Evolutionary conservation across 2,888 invertebrate genomes (phyloP).

Genomic region (Tenthredo amoena): DNA sequence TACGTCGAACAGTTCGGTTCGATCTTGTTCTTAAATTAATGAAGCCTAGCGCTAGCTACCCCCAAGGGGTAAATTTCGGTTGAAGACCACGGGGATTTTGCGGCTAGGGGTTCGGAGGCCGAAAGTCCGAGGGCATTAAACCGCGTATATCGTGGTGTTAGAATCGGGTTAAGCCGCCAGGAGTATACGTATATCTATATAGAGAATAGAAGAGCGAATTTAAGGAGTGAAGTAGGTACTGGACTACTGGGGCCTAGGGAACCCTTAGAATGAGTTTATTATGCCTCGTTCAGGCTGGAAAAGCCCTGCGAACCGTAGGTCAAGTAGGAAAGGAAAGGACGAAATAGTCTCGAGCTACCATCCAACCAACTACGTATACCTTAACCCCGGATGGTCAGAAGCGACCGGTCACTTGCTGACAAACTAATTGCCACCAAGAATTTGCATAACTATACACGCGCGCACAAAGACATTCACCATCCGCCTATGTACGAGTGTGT

Average conservation of each 20-base stretch:
- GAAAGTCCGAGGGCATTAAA: conserved; percentile 25
- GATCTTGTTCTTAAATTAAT: conserved; percentile 18
- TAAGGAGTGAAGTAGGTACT: conserved; percentile 15
- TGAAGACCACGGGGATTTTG: conserved; percentile 49
- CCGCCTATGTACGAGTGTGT: neutral
- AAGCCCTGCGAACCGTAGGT: conserved; percentile 12
- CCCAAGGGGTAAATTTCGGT: conserved; percentile 6
- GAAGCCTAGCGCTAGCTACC: neutral
- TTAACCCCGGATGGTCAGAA: conserved; percentile 15
- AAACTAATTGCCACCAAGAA: conserved; percentile 40
- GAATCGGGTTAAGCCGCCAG: conserved; percentile 29
- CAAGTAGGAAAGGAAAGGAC: conserved; percentile 25
- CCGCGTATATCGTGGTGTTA: conserved; percentile 6
- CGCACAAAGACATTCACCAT: neutral
- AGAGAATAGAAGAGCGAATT: conserved; percentile 26
- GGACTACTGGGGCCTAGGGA: neutral
- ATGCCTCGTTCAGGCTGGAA: conserved; percentile 26
- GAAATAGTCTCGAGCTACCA: neutral
- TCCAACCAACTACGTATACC: too few species aligned
- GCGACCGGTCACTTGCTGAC: conserved; percentile 25
- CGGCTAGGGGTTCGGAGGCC: neutral
- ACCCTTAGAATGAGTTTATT: conserved; percentile 28
- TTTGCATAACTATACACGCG: conserved; percentile 32
- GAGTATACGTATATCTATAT: neutral
- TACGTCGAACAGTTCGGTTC: conserved; percentile 3